A percentile compares a stretch with the other conserved stretches of the same genome.
These are phyloP conservation scores for Alethe castanea DNA, from an alignment of 2,113 vertebrate genomes.

Conservation along the genomic window DNA sequence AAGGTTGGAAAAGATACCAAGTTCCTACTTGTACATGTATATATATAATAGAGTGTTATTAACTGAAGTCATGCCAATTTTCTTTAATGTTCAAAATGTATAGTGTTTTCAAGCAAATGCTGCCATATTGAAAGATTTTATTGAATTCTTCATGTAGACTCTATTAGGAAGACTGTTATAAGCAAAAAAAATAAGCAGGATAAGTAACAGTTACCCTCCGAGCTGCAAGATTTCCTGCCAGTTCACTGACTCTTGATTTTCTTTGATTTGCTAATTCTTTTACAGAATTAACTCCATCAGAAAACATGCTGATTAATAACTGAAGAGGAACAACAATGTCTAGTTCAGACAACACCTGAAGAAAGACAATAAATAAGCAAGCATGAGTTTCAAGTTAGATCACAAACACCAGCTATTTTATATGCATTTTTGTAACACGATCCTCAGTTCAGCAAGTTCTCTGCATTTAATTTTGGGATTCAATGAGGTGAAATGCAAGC, in stretches of 20 bases:
- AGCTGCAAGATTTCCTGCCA: slow-evolving; percentile 82
- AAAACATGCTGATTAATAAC: slow-evolving; percentile 97
- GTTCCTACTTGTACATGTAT: background rate
- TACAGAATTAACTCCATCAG: slow-evolving; percentile 97
- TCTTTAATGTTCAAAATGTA: background rate
- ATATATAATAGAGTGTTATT: background rate
- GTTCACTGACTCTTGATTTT: slow-evolving; percentile 84
- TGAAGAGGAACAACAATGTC: slow-evolving; percentile 97
- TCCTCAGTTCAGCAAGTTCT: background rate
- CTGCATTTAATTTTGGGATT: background rate
- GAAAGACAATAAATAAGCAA: slow-evolving; percentile 12
- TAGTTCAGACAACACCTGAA: slow-evolving; percentile 92
- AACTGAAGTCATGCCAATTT: background rate
- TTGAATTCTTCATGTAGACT: background rate
- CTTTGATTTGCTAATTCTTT: slow-evolving; percentile 97
- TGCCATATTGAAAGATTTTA: background rate
- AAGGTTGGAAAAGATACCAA: background rate
- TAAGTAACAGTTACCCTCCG: slow-evolving; percentile 84
- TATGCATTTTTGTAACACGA: background rate
- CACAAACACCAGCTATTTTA: background rate
- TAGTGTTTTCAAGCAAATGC: background rate
- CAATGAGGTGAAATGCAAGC: background rate
- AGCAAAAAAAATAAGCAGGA: background rate
- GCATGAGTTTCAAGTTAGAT: background rate
- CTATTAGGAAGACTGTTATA: background rate